phyloP scores from a whole-genome alignment of 2,888 invertebrate genomes.

The Hipparchia sbordonii region DNA sequence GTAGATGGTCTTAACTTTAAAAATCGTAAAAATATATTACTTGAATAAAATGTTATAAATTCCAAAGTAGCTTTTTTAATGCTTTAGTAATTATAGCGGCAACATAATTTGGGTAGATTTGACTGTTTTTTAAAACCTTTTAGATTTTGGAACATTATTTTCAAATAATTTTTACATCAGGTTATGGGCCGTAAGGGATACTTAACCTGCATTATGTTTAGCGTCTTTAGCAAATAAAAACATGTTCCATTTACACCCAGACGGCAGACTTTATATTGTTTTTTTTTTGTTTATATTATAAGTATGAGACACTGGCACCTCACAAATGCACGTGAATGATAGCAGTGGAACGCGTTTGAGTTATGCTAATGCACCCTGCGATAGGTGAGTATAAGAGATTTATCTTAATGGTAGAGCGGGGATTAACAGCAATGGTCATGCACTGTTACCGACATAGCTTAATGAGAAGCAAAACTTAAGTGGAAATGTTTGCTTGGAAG shows the following conservation, averaged over 20 bases:
- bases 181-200: no score
- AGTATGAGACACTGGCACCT: constrained; percentile 22
- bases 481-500: background rate
- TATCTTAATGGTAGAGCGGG: background rate
- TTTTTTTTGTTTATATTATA: constrained; percentile 6
- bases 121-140: no score
- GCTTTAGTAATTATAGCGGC: no score
- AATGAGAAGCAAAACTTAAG: background rate
- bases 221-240: no score
- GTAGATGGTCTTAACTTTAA: no score
- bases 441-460: background rate
- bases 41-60: no score
- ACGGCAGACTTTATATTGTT: background rate
- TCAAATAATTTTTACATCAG: no score
- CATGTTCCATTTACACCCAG: background rate
- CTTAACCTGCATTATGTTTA: no score
- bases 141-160: no score
- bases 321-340: constrained; percentile 46
- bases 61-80: no score
- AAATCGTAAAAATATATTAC: no score
- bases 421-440: background rate
- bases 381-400: constrained; percentile 31
- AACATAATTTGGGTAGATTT: no score
- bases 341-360: constrained; percentile 47
- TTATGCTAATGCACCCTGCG: constrained; percentile 50